These are phyloP conservation scores for Drosophila acutilabella DNA, from an alignment of 2,888 invertebrate species.

Conservation along the genomic window DNA sequence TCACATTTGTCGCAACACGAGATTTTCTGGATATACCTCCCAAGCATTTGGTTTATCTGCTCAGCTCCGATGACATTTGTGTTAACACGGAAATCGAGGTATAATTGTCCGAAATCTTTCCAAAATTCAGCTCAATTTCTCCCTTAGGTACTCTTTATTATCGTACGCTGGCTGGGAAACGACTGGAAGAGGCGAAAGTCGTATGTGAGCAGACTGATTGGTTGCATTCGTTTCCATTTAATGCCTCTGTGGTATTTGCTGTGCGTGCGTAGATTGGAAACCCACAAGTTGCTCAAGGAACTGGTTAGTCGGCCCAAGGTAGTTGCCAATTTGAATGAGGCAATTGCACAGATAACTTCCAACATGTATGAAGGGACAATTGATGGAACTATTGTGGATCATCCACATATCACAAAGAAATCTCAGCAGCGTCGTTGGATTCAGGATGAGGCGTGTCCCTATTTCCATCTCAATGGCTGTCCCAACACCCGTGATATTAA, in stretches of 20 bases:
- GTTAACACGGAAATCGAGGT: constrained; percentile 88
- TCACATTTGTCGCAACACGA: constrained; percentile 90
- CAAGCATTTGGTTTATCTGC: constrained; percentile 88
- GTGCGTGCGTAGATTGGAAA: constrained; percentile 85
- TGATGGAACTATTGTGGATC: neutral
- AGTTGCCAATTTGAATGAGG: constrained; percentile 87
- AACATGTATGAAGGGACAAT: constrained; percentile 42
- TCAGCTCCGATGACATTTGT: constrained; percentile 90
- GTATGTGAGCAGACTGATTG: constrained; percentile 87
- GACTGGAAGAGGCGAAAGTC: constrained; percentile 88
- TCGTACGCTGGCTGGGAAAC: constrained; percentile 91
- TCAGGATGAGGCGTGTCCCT: constrained; percentile 51
- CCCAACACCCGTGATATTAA: constrained; percentile 52
- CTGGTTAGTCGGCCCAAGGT: constrained; percentile 90
- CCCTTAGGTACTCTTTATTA: constrained; percentile 89
- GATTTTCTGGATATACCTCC: constrained; percentile 89
- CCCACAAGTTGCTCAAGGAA: constrained; percentile 73
- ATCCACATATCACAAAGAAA: neutral
- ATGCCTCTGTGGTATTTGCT: constrained; percentile 92
- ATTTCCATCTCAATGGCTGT: constrained; percentile 50
- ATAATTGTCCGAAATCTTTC: neutral
- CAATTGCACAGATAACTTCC: constrained; percentile 56
- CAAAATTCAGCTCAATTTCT: constrained; percentile 31
- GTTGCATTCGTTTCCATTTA: constrained; percentile 90
- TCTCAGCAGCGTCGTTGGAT: constrained; percentile 57